phyloP scores from a whole-genome alignment of 2,888 invertebrate genomes.

The Eupithecia inturbata region DNA sequence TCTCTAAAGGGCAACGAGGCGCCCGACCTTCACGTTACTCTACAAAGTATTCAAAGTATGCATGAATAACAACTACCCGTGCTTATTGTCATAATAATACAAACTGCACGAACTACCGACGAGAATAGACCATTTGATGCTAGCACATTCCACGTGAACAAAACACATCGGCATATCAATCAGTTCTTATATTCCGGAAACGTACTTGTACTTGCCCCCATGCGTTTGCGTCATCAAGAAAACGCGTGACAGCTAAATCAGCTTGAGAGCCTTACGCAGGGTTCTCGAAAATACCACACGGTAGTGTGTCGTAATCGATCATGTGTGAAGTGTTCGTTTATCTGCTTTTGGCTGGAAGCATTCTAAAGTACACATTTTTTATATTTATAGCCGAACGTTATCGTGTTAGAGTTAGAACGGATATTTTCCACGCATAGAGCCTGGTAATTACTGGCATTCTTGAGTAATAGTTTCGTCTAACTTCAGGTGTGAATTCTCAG shows the following conservation, averaged over 20 bases:
- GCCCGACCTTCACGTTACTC: slow-evolving; percentile 36
- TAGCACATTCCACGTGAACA: slow-evolving; percentile 34
- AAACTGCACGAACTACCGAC: slow-evolving; percentile 27
- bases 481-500: slow-evolving; percentile 25
- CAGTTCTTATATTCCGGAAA: slow-evolving; percentile 36
- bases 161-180: slow-evolving; percentile 36
- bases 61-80: slow-evolving; percentile 38
- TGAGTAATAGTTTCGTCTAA: slow-evolving; percentile 38
- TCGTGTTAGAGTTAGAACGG: slow-evolving; percentile 47
- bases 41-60: slow-evolving; percentile 38
- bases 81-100: slow-evolving; percentile 38
- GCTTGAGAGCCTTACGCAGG: slow-evolving; percentile 7
- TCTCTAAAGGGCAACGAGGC: slow-evolving; percentile 36
- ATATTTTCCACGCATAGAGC: slow-evolving; percentile 42
- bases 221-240: slow-evolving; percentile 30
- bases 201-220: slow-evolving; percentile 11
- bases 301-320: slow-evolving; percentile 61
- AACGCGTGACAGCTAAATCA: slow-evolving; percentile 9
- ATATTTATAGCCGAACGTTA: slow-evolving; percentile 60
- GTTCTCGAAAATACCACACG: slow-evolving; percentile 36
- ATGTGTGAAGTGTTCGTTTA: slow-evolving; percentile 58
- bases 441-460: slow-evolving; percentile 40
- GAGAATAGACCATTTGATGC: slow-evolving; percentile 31
- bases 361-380: slow-evolving; percentile 56
- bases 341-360: slow-evolving; percentile 69